Evolutionary conservation across 2,797 vertebrate genomes (phyloP).

Genomic region (Luscinia megarhynchos): DNA sequence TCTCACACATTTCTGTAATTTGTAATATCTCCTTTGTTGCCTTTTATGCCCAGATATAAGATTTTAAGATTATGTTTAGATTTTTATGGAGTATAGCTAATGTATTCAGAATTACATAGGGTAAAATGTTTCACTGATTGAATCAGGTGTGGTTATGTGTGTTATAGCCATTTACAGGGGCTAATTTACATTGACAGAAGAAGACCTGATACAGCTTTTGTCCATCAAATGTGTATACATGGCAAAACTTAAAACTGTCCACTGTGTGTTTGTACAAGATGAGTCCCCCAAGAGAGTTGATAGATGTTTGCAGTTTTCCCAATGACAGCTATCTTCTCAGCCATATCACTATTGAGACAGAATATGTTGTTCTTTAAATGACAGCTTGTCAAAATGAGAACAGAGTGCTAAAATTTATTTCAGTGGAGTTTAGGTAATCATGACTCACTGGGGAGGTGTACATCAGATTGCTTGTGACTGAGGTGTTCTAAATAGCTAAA

Average conservation of each 20-base stretch:
- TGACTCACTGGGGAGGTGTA: not conserved
- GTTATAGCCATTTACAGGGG: not conserved
- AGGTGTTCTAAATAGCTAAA: not conserved
- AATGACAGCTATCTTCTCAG: not conserved
- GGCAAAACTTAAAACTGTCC: not conserved
- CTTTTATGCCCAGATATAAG: not conserved
- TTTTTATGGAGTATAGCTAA: not conserved
- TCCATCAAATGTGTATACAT: not conserved
- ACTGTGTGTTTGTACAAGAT: not conserved
- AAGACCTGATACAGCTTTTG: not conserved
- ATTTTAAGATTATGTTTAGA: not conserved
- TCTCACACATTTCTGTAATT: not conserved
- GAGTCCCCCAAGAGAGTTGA: not conserved
- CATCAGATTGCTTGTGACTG: not conserved
- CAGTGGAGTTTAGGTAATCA: not conserved
- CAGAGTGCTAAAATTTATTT: not conserved
- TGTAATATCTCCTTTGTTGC: not conserved
- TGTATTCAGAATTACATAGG: not conserved
- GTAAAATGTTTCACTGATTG: not conserved
- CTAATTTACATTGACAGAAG: not conserved
- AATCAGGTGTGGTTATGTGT: not conserved
- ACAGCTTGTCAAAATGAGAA: not conserved
- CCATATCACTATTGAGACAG: rapidly evolving
- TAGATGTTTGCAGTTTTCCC: not conserved
- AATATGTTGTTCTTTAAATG: not conserved